phyloP scores from a whole-genome alignment of 1,140 invertebrate genomes.

The Platyscapa corneri region DNA sequence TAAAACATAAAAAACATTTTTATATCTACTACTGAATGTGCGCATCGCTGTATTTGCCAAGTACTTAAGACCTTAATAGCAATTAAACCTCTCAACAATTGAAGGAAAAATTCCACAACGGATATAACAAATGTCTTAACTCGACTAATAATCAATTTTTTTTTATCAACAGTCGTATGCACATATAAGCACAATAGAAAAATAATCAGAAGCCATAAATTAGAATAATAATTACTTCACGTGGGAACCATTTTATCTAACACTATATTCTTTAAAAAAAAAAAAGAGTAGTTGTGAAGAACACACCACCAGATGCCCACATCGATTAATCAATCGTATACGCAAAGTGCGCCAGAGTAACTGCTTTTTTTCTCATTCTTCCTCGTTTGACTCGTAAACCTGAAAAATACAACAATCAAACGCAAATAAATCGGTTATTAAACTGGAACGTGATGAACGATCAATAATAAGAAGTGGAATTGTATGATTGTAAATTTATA shows the following conservation, averaged over 20 bases:
- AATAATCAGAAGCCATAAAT: conserved; percentile 21
- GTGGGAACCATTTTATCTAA: too few species aligned
- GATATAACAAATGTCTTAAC: not conserved
- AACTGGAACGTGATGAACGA: not conserved
- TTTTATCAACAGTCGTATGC: not conserved
- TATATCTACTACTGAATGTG: not conserved
- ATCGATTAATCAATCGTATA: conserved; percentile 29
- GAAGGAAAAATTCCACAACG: not conserved
- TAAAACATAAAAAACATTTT: not conserved
- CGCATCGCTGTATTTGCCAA: not conserved
- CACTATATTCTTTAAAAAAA: too few species aligned
- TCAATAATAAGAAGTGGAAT: not conserved
- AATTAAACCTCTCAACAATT: not conserved
- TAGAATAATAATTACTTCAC: conserved; percentile 31
- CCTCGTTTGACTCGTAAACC: not conserved
- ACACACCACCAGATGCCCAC: not conserved
- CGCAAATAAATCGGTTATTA: conserved; percentile 5
- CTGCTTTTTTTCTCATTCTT: not conserved
- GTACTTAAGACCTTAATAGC: not conserved
- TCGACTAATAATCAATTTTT: not conserved
- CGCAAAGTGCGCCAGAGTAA: not conserved
- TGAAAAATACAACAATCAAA: not conserved
- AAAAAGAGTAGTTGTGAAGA: too few species aligned
- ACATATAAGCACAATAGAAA: not conserved
- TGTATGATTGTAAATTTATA: not conserved